phyloP scores from a whole-genome alignment of 2,888 invertebrate species.

The Gastracanthus pulcherrimus region DNA sequence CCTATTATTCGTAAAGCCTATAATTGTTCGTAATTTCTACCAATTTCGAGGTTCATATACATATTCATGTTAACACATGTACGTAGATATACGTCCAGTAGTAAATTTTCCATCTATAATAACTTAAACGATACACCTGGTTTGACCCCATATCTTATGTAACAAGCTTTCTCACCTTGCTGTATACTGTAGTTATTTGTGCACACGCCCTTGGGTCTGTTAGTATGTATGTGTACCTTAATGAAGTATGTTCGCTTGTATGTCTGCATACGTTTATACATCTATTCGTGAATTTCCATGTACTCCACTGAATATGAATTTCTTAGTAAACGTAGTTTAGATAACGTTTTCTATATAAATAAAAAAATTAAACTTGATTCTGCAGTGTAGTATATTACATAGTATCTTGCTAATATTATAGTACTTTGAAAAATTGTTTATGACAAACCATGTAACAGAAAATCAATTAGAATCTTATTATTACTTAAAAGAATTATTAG shows the following conservation, averaged over 20 bases:
- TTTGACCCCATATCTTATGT: not conserved
- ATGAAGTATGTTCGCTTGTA: constrained; percentile 29
- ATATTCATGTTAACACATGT: not conserved
- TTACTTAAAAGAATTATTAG: too few relatives aligned
- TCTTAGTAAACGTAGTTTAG: not conserved
- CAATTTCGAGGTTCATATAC: too few relatives aligned
- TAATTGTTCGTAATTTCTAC: not conserved
- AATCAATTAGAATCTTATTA: too few relatives aligned
- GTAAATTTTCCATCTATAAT: not conserved
- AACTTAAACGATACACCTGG: not conserved
- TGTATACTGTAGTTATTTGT: not conserved
- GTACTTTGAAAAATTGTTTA: too few relatives aligned
- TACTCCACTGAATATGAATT: not conserved
- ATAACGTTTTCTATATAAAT: too few relatives aligned
- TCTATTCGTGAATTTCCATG: not conserved
- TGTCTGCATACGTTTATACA: constrained; percentile 14
- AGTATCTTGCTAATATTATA: too few relatives aligned
- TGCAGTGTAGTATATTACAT: too few relatives aligned
- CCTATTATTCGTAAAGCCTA: too few relatives aligned
- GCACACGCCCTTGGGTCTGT: not conserved
- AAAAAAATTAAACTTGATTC: too few relatives aligned
- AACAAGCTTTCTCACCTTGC: not conserved
- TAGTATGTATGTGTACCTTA: constrained; percentile 6
- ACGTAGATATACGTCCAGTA: not conserved
- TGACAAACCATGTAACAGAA: too few relatives aligned